A percentile compares a stretch with the other conserved stretches of the same genome.
phyloP scores from a whole-genome alignment of 2,888 invertebrate genomes.

The Cryptophagus acutangulus region DNA sequence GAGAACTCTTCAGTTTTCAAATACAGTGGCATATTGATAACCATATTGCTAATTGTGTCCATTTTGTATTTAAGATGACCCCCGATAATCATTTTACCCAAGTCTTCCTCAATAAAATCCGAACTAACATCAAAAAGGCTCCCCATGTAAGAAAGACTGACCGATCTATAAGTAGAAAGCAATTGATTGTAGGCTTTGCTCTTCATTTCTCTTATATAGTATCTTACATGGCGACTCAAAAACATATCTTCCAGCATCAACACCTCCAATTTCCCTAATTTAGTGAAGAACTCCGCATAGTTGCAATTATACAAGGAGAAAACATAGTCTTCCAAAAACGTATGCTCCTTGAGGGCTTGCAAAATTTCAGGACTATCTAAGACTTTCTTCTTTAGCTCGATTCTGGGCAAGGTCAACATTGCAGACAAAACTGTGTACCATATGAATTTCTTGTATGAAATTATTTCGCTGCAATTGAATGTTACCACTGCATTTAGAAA shows the following conservation, averaged over 20 bases:
- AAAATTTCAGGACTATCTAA: conserved; percentile 63
- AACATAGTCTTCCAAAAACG: conserved; percentile 60
- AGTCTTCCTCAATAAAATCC: conserved; percentile 61
- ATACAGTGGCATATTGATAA: conserved; percentile 51
- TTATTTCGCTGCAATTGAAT: conserved; percentile 69
- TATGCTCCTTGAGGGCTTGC: conserved; percentile 70
- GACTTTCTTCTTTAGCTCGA: conserved; percentile 42
- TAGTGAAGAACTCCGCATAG: conserved; percentile 62
- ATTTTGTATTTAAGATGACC: conserved; percentile 67
- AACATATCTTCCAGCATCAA: conserved; percentile 59
- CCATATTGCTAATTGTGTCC: conserved; percentile 61
- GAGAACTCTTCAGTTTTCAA: conserved; percentile 51
- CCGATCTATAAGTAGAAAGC: conserved; percentile 63
- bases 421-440: conserved; percentile 46
- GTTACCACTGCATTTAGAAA: conserved; percentile 68
- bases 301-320: conserved; percentile 63
- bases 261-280: conserved; percentile 44
- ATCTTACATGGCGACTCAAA: conserved; percentile 61
- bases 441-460: conserved; percentile 58
- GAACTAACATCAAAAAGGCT: conserved; percentile 63
- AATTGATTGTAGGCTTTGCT: conserved; percentile 67
- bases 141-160: conserved; percentile 65
- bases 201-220: conserved; percentile 67
- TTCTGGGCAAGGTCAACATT: conserved; percentile 44
- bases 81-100: conserved; percentile 55